These are phyloP conservation scores for Pseudomyrmex gracilis DNA, from an alignment of 1,140 invertebrate species.

Conservation along the genomic window DNA sequence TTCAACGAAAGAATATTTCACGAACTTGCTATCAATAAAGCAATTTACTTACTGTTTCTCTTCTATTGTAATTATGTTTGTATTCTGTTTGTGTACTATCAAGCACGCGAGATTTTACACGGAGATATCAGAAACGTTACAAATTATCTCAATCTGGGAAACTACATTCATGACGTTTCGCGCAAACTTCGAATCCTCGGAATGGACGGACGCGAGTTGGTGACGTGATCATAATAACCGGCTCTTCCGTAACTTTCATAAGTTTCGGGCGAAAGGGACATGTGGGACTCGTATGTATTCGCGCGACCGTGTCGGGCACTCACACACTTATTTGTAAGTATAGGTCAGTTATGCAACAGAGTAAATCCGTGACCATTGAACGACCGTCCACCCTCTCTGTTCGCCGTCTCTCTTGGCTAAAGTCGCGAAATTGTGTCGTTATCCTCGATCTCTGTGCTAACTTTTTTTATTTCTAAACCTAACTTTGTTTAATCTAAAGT, in stretches of 20 bases:
- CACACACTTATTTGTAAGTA: slow-evolving; percentile 47
- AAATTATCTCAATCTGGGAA: not conserved
- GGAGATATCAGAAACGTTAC: too few relatives aligned
- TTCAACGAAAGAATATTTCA: too few relatives aligned
- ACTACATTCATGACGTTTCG: not conserved
- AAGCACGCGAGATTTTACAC: too few relatives aligned
- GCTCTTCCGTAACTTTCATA: slow-evolving; percentile 12
- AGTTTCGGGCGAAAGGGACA: slow-evolving; percentile 13
- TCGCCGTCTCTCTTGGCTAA: slow-evolving; percentile 43
- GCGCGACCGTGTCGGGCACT: slow-evolving; percentile 49
- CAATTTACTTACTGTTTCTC: too few relatives aligned
- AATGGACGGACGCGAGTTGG: slow-evolving; percentile 5
- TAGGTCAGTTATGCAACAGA: slow-evolving; percentile 74
- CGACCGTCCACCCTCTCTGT: slow-evolving; percentile 56
- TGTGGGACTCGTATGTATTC: slow-evolving; percentile 26
- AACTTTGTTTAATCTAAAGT: too few relatives aligned
- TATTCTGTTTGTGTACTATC: too few relatives aligned
- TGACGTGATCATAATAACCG: slow-evolving; percentile 17
- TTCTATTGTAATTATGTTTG: too few relatives aligned
- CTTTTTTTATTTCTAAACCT: too few relatives aligned
- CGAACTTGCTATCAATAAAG: too few relatives aligned
- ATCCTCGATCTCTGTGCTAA: not conserved
- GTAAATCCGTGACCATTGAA: slow-evolving; percentile 13
- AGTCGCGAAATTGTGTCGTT: not conserved
- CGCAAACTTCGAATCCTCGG: not conserved